phyloP scores from a whole-genome alignment of 2,888 invertebrate species.

The Sarcophaga subvicina region DNA sequence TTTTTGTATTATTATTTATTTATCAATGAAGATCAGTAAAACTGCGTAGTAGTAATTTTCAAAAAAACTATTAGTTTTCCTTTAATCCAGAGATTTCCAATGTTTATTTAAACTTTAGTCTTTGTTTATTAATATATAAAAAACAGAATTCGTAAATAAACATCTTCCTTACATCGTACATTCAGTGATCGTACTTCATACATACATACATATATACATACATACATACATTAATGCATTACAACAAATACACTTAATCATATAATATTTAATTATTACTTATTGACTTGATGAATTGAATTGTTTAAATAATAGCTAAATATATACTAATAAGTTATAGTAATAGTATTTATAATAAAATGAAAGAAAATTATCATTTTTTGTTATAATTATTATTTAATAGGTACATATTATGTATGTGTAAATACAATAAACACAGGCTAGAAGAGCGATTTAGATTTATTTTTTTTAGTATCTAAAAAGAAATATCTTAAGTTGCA shows the following conservation, averaged over 20 bases:
- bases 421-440: conserved; percentile 42
- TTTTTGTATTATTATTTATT: not conserved
- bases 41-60: not conserved
- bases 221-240: not conserved
- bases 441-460: conserved; percentile 19
- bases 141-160: conserved; percentile 12
- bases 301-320: conserved; percentile 69
- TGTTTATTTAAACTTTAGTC: no score
- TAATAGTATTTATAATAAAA: conserved; percentile 65
- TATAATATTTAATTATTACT: conserved; percentile 57
- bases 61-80: no score
- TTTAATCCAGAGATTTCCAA: no score
- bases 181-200: conserved; percentile 8
- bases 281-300: conserved; percentile 39
- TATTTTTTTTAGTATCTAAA: not conserved
- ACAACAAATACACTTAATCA: conserved; percentile 23
- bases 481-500: no score
- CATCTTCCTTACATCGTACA: conserved; percentile 38
- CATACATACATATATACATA: conserved; percentile 19
- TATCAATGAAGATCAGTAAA: not conserved
- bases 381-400: not conserved
- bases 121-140: not conserved
- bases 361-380: conserved; percentile 48
- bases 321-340: conserved; percentile 66
- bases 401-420: conserved; percentile 2